Evolutionary conservation across 53 echinoderm and acorn worm genomes (phyloP).

Genomic region (Paracentrotus lividus): DNA sequence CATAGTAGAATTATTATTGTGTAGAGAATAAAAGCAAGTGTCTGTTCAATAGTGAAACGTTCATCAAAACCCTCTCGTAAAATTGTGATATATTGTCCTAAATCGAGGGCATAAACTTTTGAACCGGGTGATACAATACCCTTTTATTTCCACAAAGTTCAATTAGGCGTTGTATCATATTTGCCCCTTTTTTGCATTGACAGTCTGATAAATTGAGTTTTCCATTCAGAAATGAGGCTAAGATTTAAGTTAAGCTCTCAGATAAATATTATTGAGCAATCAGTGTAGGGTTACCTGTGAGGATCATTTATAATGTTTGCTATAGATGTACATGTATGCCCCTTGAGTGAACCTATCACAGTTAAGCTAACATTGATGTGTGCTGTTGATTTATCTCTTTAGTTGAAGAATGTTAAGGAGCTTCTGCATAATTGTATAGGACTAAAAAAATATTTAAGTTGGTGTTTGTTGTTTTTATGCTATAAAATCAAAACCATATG

Average conservation of each 20-base stretch:
- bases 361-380: not conserved
- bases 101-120: conserved; percentile 50
- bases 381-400: not conserved
- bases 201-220: not conserved
- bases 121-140: not conserved
- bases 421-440: too few relatives aligned
- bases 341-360: not conserved
- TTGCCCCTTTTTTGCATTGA: not conserved
- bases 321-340: not conserved
- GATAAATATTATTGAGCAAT: conserved; percentile 34
- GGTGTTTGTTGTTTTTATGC: too few relatives aligned
- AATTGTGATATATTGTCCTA: not conserved
- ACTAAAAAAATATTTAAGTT: too few relatives aligned
- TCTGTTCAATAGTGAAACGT: not conserved
- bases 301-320: not conserved
- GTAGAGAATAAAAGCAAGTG: not conserved
- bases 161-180: not conserved
- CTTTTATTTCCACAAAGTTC: conserved; percentile 17
- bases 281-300: not conserved
- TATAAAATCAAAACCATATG: too few relatives aligned
- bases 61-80: not conserved
- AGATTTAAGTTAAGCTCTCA: not conserved
- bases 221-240: not conserved
- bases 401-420: too few relatives aligned
- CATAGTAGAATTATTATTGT: not conserved